Evolutionary conservation across 2,888 invertebrate species (phyloP).

Genomic region (Rugalucina vietnamica): DNA sequence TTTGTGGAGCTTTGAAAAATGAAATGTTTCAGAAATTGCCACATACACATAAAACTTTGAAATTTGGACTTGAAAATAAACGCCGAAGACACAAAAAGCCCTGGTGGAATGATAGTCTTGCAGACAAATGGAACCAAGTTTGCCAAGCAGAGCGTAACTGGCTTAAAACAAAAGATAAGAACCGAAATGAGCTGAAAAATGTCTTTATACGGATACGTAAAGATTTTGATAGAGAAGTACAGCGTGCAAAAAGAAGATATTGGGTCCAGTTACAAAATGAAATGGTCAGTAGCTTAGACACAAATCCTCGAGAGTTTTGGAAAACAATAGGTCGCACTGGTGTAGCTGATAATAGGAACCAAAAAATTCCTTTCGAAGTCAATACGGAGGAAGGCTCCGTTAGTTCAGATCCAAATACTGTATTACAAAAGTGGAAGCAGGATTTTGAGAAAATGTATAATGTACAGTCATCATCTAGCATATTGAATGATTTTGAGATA

Average conservation of each 20-base stretch:
- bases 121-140: background rate
- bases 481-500: no score
- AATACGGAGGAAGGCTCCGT: background rate
- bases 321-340: no score
- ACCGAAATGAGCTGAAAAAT: background rate
- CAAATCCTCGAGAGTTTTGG: slow-evolving; percentile 6
- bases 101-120: background rate
- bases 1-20: no score
- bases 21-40: background rate
- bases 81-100: no score
- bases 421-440: slow-evolving; percentile 15
- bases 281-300: background rate
- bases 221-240: slow-evolving; percentile 6
- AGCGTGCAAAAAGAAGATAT: background rate
- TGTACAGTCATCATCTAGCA: background rate
- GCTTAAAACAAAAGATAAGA: slow-evolving; percentile 1
- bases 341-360: background rate
- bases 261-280: background rate
- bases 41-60: background rate
- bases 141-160: background rate
- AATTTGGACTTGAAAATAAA: background rate
- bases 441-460: background rate
- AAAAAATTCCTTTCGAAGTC: slow-evolving; percentile 5
- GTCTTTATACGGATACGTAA: background rate
- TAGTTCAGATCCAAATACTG: background rate